Evolutionary conservation across 2,797 vertebrate species (phyloP), one percentile per base, ranked within the genome.

Genomic region (Peromyscus melanophrys): DNA sequence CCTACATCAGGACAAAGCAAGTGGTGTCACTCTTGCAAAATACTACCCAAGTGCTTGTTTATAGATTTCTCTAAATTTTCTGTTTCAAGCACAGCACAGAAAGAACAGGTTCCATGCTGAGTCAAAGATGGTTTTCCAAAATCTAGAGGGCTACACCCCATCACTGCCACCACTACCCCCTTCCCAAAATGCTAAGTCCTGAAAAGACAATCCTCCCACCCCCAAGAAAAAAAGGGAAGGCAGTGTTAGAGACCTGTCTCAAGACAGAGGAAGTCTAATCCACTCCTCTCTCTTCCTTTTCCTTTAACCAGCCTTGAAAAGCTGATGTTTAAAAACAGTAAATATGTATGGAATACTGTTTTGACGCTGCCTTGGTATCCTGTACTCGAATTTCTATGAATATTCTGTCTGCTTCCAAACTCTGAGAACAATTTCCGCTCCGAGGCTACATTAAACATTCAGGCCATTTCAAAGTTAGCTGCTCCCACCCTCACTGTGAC

Each of bases 361-460:
- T 97, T 90, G 71, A 96, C 92, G 55, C 96, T 82, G 61, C 93
- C 86, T 95, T 37, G 3, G 89, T 92, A 92, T 95, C 96, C 94
- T 69, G 49, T 85, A 92, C 92, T 97, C 96, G 61, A 59, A 94
- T 96, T 96, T 81, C 97, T 96, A 96, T 97, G 97, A 98, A 97
- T 97, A 98, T 98, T 97, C 96, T 89, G 91, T 80, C 7, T 9
- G 65, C 95, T 96, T 94, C 93, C 94, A 94, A 97, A 89, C 87
- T 97, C 95, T 49, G 12, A 96, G 96, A 94, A 77, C 94, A 85
- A 92, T 97, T 98, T 98, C 97, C 84, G 55, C 87, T 98, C 92
- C 5, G 4, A 93, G 97, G 86, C 95, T 92, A 29, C 91, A 89
- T 91, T 96, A 77, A 94, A 92, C 91, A 94, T 93, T 95, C 93